A percentile compares a stretch with the other conserved stretches of the same genome.
phyloP scores from a whole-genome alignment of 2,113 vertebrate genomes.

The Zosterops pallidus region DNA sequence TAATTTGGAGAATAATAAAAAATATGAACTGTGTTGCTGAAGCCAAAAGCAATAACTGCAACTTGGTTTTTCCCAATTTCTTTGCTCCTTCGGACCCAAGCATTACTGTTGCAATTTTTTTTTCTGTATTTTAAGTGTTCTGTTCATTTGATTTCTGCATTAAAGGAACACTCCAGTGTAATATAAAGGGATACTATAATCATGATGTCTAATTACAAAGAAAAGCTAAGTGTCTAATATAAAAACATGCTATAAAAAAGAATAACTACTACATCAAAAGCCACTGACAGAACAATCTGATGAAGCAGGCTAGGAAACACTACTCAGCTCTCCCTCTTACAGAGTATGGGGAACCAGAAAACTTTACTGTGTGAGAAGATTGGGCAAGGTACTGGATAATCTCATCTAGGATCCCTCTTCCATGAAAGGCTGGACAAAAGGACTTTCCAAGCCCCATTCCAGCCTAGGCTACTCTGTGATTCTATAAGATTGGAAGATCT shows the following conservation, averaged over 20 bases:
- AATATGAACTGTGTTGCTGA: neutral
- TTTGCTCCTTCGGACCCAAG: neutral
- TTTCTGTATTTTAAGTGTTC: neutral
- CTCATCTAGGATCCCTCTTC: neutral
- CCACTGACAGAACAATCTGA: neutral
- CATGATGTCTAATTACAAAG: constrained; percentile 27
- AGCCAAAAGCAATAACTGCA: constrained; percentile 20
- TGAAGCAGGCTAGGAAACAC: neutral
- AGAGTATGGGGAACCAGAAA: neutral
- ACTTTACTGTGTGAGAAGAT: neutral
- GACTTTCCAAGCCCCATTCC: neutral
- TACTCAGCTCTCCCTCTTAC: neutral
- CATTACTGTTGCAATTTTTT: neutral
- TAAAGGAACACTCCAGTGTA: constrained; percentile 34
- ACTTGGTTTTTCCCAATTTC: neutral
- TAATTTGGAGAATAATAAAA: neutral
- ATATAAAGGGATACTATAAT: constrained; percentile 42
- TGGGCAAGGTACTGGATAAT: neutral
- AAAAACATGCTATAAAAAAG: constrained; percentile 29
- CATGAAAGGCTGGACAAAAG: neutral
- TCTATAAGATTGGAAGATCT: neutral
- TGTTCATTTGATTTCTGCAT: constrained; percentile 15
- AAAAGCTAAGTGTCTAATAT: constrained; percentile 24
- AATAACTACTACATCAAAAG: neutral
- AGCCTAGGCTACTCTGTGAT: neutral